A percentile compares a stretch with the other conserved stretches of the same genome.
Evolutionary conservation across 1,140 invertebrate genomes (phyloP).

Genomic region (Bombus fervidus): DNA sequence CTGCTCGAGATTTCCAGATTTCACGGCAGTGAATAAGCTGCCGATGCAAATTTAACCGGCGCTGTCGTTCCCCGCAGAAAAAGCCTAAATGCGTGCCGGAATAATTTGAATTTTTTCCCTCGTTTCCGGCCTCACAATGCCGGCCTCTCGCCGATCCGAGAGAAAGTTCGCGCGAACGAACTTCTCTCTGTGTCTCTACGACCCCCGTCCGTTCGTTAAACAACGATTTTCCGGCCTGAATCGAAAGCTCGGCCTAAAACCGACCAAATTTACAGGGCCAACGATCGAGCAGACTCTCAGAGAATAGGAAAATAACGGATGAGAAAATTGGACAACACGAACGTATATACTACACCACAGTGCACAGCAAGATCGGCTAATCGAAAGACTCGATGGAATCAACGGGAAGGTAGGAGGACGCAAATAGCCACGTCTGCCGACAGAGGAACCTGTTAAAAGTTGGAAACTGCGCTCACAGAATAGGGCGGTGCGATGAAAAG

Average conservation of each 20-base stretch:
- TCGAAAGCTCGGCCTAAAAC: background rate
- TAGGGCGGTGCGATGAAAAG: constrained; percentile 63
- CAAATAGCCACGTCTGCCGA: constrained; percentile 44
- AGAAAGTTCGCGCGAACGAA: constrained; percentile 29
- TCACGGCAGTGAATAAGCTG: constrained; percentile 49
- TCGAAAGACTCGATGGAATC: constrained; percentile 32
- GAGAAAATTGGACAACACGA: background rate
- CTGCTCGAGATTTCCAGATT: constrained; percentile 49
- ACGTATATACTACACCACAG: too few relatives aligned
- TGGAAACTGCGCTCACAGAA: constrained; percentile 64
- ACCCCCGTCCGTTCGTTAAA: background rate
- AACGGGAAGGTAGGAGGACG: constrained; percentile 1
- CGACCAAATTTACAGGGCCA: background rate
- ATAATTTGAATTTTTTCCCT: constrained; percentile 42
- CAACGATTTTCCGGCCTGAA: constrained; percentile 4
- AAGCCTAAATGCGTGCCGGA: constrained; percentile 34
- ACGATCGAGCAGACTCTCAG: background rate
- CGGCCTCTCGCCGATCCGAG: constrained; percentile 16
- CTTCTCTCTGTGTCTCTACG: constrained; percentile 5
- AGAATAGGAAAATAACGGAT: background rate
- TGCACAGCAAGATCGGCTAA: constrained; percentile 24
- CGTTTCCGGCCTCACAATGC: constrained; percentile 5
- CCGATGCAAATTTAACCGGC: constrained; percentile 46
- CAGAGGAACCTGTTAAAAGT: constrained; percentile 70
- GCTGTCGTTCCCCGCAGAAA: constrained; percentile 26